Evolutionary conservation across 2,113 vertebrate genomes (phyloP).

Genomic region (Syngnathus floridae): DNA sequence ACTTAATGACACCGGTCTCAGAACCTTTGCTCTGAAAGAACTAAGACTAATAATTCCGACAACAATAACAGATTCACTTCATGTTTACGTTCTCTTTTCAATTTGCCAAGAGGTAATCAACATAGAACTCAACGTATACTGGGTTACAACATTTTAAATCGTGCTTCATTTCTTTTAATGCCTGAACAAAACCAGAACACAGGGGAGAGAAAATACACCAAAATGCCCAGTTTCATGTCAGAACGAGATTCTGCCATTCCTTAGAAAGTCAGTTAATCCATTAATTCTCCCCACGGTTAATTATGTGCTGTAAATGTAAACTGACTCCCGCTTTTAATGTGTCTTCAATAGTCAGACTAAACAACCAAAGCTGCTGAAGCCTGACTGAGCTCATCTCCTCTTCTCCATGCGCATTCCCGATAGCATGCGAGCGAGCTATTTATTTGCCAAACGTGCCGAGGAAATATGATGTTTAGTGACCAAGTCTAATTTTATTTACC

Average conservation of each 20-base stretch:
- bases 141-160: too few relatives aligned
- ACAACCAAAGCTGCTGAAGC: constrained; percentile 11
- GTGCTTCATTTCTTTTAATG: too few relatives aligned
- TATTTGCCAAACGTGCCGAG: constrained; percentile 23
- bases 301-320: not conserved
- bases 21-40: too few relatives aligned
- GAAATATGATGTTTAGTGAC: constrained; percentile 25
- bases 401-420: constrained; percentile 12
- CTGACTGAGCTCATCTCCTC: constrained; percentile 12
- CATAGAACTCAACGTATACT: too few relatives aligned
- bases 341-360: not conserved
- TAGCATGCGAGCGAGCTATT: constrained; percentile 15
- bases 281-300: not conserved
- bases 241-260: not conserved
- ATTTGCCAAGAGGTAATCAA: too few relatives aligned
- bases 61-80: too few relatives aligned
- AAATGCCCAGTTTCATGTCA: not conserved
- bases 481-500: constrained; percentile 54
- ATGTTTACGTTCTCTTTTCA: too few relatives aligned
- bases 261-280: not conserved
- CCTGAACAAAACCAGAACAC: too few relatives aligned
- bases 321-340: not conserved
- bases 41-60: too few relatives aligned
- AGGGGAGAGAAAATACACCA: too few relatives aligned
- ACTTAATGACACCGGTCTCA: too few relatives aligned